Percentiles rank a stretch among this genome's conserved stretches.
These are phyloP conservation scores for Sphecodes monilicornis DNA, from an alignment of 2,888 invertebrate species.

Conservation along the genomic window DNA sequence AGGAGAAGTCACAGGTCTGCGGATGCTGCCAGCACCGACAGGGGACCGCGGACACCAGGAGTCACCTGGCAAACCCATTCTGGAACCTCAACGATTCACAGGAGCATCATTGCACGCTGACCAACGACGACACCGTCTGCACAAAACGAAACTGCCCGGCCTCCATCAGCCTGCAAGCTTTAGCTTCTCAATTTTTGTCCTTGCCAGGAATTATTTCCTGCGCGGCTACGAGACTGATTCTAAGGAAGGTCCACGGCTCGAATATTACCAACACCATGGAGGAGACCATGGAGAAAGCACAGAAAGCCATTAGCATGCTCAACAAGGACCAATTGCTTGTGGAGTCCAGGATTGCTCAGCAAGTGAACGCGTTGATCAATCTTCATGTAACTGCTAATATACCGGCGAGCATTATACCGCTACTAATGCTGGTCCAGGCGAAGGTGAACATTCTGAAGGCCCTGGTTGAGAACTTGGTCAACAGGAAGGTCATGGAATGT, in stretches of 20 bases:
- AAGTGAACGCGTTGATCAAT: slow-evolving; percentile 79
- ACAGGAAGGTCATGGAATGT: slow-evolving; percentile 74
- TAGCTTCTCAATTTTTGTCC: slow-evolving; percentile 79
- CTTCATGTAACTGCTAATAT: slow-evolving; percentile 79
- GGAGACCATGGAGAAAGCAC: slow-evolving; percentile 77
- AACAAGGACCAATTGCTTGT: slow-evolving; percentile 78
- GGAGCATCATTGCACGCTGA: slow-evolving; percentile 68
- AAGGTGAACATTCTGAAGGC: slow-evolving; percentile 80
- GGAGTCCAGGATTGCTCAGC: slow-evolving; percentile 77
- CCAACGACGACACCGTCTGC: slow-evolving; percentile 74
- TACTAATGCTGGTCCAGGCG: slow-evolving; percentile 79
- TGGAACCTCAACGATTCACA: slow-evolving; percentile 42
- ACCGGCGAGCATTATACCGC: slow-evolving; percentile 75
- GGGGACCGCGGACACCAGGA: not conserved
- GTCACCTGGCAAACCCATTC: slow-evolving; percentile 16
- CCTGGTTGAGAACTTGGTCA: slow-evolving; percentile 76
- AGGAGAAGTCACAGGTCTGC: slow-evolving; percentile 33
- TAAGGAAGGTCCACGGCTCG: slow-evolving; percentile 78
- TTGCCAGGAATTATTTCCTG: slow-evolving; percentile 80
- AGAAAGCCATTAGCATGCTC: slow-evolving; percentile 68
- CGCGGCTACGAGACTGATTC: slow-evolving; percentile 76
- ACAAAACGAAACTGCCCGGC: slow-evolving; percentile 77
- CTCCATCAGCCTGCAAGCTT: slow-evolving; percentile 78
- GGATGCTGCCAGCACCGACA: slow-evolving; percentile 46
- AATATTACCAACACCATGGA: slow-evolving; percentile 76